Conservation (phyloP, 1,140 invertebrate species). For the Cyphomyrmex costatus region DNA sequence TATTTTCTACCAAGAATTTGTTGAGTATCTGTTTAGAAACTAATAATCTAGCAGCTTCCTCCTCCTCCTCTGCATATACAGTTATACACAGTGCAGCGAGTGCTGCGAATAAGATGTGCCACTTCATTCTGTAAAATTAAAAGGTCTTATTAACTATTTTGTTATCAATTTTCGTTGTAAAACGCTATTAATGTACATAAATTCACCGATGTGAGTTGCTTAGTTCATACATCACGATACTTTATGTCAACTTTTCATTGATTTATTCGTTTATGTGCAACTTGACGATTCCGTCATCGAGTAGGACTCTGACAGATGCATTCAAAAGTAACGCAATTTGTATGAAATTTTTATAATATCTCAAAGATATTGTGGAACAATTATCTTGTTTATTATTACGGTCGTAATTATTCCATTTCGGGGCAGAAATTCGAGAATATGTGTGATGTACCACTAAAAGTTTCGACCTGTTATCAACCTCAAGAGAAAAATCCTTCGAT, state of each 20-base stretch:
- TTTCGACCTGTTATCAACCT: too few relatives aligned
- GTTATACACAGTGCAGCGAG: conserved; percentile 82
- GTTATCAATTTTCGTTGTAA: background rate
- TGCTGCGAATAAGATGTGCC: conserved; percentile 76
- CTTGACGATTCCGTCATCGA: background rate
- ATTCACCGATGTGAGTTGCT: background rate
- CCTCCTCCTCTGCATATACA: conserved; percentile 89
- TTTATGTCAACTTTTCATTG: conserved; percentile 23
- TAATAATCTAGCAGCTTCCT: conserved; percentile 90
- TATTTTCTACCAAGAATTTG: conserved; percentile 99
- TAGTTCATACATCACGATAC: background rate
- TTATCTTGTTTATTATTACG: background rate
- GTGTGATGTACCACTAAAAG: too few relatives aligned
- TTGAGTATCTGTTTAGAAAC: conserved; percentile 97
- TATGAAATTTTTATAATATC: background rate
- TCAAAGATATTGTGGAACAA: background rate
- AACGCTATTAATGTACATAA: background rate
- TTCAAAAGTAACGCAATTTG: background rate
- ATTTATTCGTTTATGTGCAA: background rate
- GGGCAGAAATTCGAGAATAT: background rate
- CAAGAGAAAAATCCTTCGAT: background rate
- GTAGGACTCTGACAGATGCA: background rate
- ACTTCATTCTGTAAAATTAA: conserved; percentile 84
- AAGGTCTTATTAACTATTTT: conserved; percentile 15
- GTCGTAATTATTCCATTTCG: background rate